Conservation (phyloP, 1,140 invertebrate genomes). For the Lordiphosa mommai region DNA sequence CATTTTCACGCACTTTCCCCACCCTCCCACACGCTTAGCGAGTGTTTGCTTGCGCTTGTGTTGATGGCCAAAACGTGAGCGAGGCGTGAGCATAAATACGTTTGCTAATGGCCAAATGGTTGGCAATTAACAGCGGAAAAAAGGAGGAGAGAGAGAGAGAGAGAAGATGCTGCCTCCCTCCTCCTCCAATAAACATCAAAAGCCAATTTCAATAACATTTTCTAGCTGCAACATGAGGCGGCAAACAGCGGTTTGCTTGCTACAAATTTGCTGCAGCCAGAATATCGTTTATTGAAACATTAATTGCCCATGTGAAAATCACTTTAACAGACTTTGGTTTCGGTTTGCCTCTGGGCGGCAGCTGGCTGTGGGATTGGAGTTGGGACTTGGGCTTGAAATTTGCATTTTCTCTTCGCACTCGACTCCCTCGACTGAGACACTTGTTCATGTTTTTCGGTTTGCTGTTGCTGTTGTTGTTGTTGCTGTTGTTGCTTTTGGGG, state of each 20-base stretch:
- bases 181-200: slow-evolving; percentile 61
- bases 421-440: slow-evolving; percentile 36
- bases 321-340: slow-evolving; percentile 29
- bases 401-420: slow-evolving; percentile 18
- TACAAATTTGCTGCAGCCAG: slow-evolving; percentile 62
- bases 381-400: slow-evolving; percentile 14
- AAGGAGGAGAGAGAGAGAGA: too few relatives aligned
- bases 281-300: slow-evolving; percentile 77
- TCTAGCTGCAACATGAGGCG: slow-evolving; percentile 56
- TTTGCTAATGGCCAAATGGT: slow-evolving; percentile 72
- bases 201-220: slow-evolving; percentile 78
- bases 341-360: not conserved
- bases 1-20: slow-evolving; percentile 60
- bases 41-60: slow-evolving; percentile 13
- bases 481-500: slow-evolving; percentile 23
- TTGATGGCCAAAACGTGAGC: slow-evolving; percentile 74
- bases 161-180: not conserved
- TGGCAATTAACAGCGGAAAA: slow-evolving; percentile 55
- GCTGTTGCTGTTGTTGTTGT: slow-evolving; percentile 1
- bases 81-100: slow-evolving; percentile 73
- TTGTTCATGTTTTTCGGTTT: slow-evolving; percentile 31
- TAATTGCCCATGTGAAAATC: slow-evolving; percentile 76
- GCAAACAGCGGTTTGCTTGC: slow-evolving; percentile 49
- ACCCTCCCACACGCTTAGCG: slow-evolving; percentile 7
- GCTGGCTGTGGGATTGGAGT: not conserved